A percentile compares a stretch with the other conserved stretches of the same genome.
Evolutionary conservation across 2,888 invertebrate genomes (phyloP).

Genomic region (Cephus runcator): DNA sequence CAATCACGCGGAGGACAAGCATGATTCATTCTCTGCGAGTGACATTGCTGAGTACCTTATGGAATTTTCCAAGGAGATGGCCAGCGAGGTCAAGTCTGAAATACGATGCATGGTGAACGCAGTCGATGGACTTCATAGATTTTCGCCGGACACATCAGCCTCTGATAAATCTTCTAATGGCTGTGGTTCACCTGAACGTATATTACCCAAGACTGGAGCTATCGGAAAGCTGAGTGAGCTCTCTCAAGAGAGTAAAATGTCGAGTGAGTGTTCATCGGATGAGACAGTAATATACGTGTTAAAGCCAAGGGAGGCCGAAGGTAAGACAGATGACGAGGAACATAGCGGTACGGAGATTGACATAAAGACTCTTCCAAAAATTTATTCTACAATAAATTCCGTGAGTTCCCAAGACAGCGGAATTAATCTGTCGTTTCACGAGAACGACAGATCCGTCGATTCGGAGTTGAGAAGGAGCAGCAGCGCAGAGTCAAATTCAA

Average conservation of each 20-base stretch:
- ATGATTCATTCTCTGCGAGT: constrained; percentile 78
- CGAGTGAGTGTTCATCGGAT: constrained; percentile 64
- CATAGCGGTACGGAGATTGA: constrained; percentile 66
- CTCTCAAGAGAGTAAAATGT: constrained; percentile 60
- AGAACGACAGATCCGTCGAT: constrained; percentile 70
- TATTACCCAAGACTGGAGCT: constrained; percentile 28
- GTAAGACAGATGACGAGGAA: constrained; percentile 69
- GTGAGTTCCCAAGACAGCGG: constrained; percentile 83
- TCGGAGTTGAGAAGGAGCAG: constrained; percentile 42
- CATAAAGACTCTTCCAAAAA: constrained; percentile 68
- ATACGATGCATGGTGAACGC: constrained; percentile 72
- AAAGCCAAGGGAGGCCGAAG: constrained; percentile 42
- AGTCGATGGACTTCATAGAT: constrained; percentile 72
- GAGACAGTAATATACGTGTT: constrained; percentile 65
- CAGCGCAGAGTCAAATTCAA: constrained; percentile 58
- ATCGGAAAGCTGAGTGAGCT: constrained; percentile 53
- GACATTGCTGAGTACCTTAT: constrained; percentile 82
- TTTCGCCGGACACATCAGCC: constrained; percentile 46
- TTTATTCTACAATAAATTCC: constrained; percentile 75
- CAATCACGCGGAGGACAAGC: constrained; percentile 51
- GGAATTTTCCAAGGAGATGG: constrained; percentile 82
- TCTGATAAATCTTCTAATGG: constrained; percentile 55
- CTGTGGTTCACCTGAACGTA: constrained; percentile 56
- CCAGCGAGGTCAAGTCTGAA: constrained; percentile 82
- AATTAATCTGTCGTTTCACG: constrained; percentile 79